Conservation (phyloP, 2,797 vertebrate genomes). For the Lepilemur ruficaudatus region DNA sequence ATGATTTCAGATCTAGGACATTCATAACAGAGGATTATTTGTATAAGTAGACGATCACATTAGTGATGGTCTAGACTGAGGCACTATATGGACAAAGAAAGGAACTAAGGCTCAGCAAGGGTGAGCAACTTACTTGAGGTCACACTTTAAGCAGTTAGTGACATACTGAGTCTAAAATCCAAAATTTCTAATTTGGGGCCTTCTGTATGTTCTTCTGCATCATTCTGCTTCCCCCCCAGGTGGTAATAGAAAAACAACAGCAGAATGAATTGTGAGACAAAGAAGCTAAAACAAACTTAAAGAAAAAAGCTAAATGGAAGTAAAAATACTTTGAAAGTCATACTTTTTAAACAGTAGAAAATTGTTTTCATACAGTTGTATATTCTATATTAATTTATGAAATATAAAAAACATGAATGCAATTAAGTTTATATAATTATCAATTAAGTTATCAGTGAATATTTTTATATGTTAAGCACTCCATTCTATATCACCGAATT, state of each 20-base stretch:
- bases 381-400: neutral
- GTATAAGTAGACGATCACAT: neutral
- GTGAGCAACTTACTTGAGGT: accelerated
- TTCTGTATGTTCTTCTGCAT: neutral
- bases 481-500: neutral
- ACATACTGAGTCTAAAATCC: neutral
- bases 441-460: neutral
- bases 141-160: neutral
- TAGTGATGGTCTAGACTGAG: neutral
- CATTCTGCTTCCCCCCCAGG: neutral
- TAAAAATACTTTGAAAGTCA: neutral
- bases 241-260: neutral
- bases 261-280: neutral
- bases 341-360: neutral
- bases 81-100: neutral
- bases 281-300: neutral
- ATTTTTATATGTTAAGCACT: neutral
- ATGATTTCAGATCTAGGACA: neutral
- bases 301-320: neutral
- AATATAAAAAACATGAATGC: neutral
- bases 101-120: neutral
- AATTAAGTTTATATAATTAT: neutral
- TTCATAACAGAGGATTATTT: neutral
- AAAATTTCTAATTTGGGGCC: neutral
- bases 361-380: neutral